A percentile compares a stretch with the other conserved stretches of the same genome.
These are phyloP conservation scores for Drosophila recens DNA, from an alignment of 2,888 invertebrate genomes.

Conservation along the genomic window DNA sequence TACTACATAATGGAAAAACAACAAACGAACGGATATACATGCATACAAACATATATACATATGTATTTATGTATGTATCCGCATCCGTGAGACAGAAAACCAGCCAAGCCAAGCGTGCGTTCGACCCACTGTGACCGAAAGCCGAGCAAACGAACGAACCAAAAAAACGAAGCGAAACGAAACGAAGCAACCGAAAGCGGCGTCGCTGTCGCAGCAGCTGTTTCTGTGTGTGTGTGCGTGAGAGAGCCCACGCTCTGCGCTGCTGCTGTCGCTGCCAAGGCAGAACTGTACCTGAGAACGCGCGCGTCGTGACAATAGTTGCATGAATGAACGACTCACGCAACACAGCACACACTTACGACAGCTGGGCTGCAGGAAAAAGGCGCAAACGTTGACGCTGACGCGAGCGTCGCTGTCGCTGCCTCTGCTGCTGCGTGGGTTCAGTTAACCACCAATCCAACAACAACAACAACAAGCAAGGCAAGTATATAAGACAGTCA, in stretches of 20 bases:
- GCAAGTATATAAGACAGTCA: conserved; percentile 67
- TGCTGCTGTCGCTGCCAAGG: conserved; percentile 47
- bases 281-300: conserved; percentile 77
- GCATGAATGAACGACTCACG: conserved; percentile 72
- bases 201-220: conserved; percentile 41
- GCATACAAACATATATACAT: conserved; percentile 13
- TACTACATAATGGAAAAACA: conserved; percentile 70
- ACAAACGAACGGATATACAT: conserved; percentile 41
- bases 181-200: conserved; percentile 31
- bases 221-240: conserved; percentile 10
- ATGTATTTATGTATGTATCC: conserved; percentile 47
- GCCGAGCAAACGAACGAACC: conserved; percentile 41
- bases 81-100: conserved; percentile 60
- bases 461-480: conserved; percentile 62
- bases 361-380: conserved; percentile 66
- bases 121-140: conserved; percentile 69
- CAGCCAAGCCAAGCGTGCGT: conserved; percentile 73
- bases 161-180: conserved; percentile 46
- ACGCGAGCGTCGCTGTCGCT: conserved; percentile 46
- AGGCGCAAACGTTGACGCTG: conserved; percentile 49
- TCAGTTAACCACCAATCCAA: conserved; percentile 63
- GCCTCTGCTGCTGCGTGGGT: conserved; percentile 69
- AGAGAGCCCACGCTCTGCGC: conserved; percentile 40
- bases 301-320: conserved; percentile 58
- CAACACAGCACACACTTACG: conserved; percentile 38